Percentiles rank a stretch among this genome's conserved stretches.
Evolutionary conservation across 2,113 vertebrate species (phyloP).

Genomic region (Elanus axillaris): DNA sequence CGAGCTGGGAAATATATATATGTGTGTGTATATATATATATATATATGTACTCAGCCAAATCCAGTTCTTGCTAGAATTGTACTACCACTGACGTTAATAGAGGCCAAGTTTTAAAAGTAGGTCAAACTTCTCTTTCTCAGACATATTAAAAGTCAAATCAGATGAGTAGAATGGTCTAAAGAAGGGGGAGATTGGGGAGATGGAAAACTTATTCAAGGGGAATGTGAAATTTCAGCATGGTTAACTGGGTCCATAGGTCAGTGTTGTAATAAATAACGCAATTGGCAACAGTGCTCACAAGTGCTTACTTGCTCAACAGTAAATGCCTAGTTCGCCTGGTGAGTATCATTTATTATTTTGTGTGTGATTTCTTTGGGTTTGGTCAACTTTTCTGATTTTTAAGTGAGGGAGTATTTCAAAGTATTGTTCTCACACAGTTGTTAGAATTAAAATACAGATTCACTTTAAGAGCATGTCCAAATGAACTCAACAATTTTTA

Average conservation of each 20-base stretch:
- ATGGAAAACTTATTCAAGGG: not conserved
- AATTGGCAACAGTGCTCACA: not conserved
- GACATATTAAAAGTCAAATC: not conserved
- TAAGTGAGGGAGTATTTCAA: not conserved
- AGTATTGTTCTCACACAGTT: not conserved
- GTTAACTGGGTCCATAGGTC: not conserved
- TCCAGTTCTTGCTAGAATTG: not conserved
- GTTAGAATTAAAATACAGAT: not conserved
- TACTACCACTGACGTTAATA: not conserved
- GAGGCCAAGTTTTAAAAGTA: not conserved
- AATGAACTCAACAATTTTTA: not conserved
- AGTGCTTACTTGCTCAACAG: not conserved
- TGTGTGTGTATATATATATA: too few relatives aligned
- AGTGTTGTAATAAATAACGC: accelerated
- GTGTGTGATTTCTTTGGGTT: not conserved
- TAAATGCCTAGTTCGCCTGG: not conserved
- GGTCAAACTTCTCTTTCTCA: not conserved
- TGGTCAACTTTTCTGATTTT: not conserved
- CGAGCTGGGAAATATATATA: not conserved
- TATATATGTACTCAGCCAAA: not conserved
- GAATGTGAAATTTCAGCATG: not conserved
- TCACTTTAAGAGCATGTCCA: not conserved
- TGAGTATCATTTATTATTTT: not conserved
- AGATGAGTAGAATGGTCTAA: not conserved
- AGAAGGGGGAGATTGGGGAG: not conserved